A percentile compares a stretch with the other conserved stretches of the same genome.
phyloP scores from a whole-genome alignment of 2,797 vertebrate genomes.

The Anguilla pacifica region DNA sequence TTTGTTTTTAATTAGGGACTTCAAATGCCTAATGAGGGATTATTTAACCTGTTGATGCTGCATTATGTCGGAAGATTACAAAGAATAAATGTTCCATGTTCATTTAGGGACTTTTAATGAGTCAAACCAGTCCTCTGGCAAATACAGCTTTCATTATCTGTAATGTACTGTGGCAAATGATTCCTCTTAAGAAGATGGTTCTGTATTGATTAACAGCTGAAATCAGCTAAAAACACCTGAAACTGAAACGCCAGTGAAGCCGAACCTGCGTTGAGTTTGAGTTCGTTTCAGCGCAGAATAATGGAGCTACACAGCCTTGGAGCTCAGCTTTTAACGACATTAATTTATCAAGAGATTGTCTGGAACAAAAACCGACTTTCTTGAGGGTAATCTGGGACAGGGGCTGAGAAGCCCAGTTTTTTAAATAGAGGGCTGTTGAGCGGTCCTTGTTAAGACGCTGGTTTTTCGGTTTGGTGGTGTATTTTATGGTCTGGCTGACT shows the following conservation, averaged over 20 bases:
- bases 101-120: neutral
- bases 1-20: constrained; percentile 1
- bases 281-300: neutral
- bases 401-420: neutral
- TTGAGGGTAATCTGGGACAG: neutral
- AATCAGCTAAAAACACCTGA: neutral
- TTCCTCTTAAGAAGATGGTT: neutral
- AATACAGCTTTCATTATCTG: too few relatives aligned
- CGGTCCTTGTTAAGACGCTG: too few relatives aligned
- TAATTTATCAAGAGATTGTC: neutral
- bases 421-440: neutral
- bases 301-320: neutral
- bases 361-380: neutral
- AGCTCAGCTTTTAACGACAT: neutral
- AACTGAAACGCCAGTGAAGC: neutral
- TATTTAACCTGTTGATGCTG: neutral
- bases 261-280: neutral
- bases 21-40: neutral
- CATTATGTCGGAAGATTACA: constrained; percentile 2
- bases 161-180: neutral
- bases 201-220: neutral
- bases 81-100: constrained; percentile 3
- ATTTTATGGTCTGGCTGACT: too few relatives aligned
- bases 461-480: too few relatives aligned
- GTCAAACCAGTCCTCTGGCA: neutral